Evolutionary conservation across 2,797 vertebrate genomes (phyloP).

Genomic region (Chelon auratus): DNA sequence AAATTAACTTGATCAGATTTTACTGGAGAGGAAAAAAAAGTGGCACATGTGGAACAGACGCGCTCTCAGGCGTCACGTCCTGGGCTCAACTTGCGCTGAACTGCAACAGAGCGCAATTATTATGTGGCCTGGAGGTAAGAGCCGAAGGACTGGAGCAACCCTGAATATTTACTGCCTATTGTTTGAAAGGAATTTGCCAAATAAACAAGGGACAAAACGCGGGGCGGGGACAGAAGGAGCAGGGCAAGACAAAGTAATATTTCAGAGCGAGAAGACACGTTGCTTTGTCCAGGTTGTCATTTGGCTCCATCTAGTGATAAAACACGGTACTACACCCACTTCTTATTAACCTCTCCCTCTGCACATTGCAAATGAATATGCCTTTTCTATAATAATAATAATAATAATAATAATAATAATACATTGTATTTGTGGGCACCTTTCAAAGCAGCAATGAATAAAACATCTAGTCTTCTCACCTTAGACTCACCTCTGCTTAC

Average conservation of each 20-base stretch:
- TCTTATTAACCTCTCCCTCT: neutral
- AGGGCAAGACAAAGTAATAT: slow-evolving; percentile 15
- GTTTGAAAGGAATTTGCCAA: slow-evolving; percentile 59
- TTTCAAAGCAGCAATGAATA: too few species aligned
- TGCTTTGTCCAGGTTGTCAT: neutral
- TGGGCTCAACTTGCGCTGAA: neutral
- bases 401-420: too few species aligned
- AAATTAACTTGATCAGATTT: slow-evolving; percentile 1
- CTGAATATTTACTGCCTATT: slow-evolving; percentile 18
- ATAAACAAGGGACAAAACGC: slow-evolving; percentile 50
- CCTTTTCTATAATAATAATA: too few species aligned
- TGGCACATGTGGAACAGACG: neutral
- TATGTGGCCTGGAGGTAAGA: slow-evolving; percentile 6
- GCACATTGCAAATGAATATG: too few species aligned
- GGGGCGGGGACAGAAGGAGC: slow-evolving; percentile 35
- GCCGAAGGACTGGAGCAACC: slow-evolving; percentile 3
- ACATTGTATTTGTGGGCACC: too few species aligned
- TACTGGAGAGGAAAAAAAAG: neutral
- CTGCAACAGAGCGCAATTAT: slow-evolving; percentile 6
- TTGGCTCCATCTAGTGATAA: slow-evolving; percentile 54
- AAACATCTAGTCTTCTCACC: too few species aligned
- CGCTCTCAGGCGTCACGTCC: neutral
- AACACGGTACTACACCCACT: neutral
- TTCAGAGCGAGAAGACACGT: neutral
- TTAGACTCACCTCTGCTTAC: too few species aligned